Evolutionary conservation across 1,140 invertebrate genomes (phyloP), one percentile per base, ranked within the genome.

Genomic region (Hesperophylax magnus): DNA sequence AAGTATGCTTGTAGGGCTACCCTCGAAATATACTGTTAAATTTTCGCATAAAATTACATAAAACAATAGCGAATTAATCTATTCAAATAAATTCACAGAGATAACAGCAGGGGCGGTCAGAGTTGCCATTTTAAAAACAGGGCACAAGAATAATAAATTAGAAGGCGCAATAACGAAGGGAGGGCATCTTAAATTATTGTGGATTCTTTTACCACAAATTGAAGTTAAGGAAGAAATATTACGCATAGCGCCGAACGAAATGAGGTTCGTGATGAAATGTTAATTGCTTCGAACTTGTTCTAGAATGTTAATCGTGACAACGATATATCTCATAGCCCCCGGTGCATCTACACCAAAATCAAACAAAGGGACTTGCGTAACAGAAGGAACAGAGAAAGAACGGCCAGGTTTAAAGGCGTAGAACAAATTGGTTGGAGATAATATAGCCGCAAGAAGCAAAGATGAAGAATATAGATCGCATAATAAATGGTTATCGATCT

Each of bases 261-360:
- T 58, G 20, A 58, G 75, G 61, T 20, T 77, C 75, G 75, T 77
- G 75, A 63, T 77, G 61, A 77, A 63, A 77, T 63, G 75, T 77
- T 61, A 63, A 77, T 77, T 77, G 75, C 56, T 27, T 31, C 22
- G 17, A 34, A 53, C 71, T 75, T 53, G 61, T 65, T 15, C 17
- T 34, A 65, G 61, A 65, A 65, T 65, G 24, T 27, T 65, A 65
- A 65, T 65, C 61, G 15, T 24, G 61, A 65, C 61, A 65, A 65
- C 27, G 24, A 65, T 65, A 27, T 65, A 65, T 65, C 7, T 27
- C 27, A 3, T 9, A 22, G 61, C 61, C 22, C 24, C 61, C 27
- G 22, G 61, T 65, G 61, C 27, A 24, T 65, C 24, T 17, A 20
- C 18, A 60, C 22, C 5, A 2, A 17, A 65, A 27, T 17, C 27